A percentile compares a stretch with the other conserved stretches of the same genome.
phyloP scores from a whole-genome alignment of 1,140 invertebrate genomes.

The Aphidius gifuensis region DNA sequence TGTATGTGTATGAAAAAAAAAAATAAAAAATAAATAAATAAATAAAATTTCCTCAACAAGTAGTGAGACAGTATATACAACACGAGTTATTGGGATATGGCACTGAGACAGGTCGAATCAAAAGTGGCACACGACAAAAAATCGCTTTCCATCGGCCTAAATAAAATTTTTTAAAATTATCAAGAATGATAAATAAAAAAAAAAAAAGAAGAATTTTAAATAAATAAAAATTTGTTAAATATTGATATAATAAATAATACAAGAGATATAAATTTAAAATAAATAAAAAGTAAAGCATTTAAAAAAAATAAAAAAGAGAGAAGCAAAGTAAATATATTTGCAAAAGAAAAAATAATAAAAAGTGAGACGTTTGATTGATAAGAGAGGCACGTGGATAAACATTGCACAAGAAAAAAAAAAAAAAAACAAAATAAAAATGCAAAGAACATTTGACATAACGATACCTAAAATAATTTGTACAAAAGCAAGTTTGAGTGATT shows the following conservation, averaged over 20 bases:
- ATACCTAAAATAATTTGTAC: slow-evolving; percentile 46
- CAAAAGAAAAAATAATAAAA: too few species aligned
- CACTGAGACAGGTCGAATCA: slow-evolving; percentile 23
- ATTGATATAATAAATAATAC: not conserved
- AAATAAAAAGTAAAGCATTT: not conserved
- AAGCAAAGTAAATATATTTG: too few species aligned
- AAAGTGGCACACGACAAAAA: slow-evolving; percentile 17
- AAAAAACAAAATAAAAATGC: slow-evolving; percentile 32
- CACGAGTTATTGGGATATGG: not conserved
- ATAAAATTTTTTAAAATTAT: not conserved
- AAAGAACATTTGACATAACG: slow-evolving; percentile 37
- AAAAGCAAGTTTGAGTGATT: slow-evolving; percentile 38
- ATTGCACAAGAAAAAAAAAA: not conserved
- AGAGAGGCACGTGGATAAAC: not conserved
- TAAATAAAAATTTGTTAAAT: too few species aligned
- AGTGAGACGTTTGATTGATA: not conserved
- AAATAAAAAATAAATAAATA: not conserved
- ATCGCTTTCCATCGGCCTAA: slow-evolving; percentile 13
- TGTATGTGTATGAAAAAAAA: not conserved
- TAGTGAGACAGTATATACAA: not conserved
- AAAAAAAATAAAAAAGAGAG: too few species aligned
- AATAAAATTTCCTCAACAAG: not conserved
- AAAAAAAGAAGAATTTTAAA: too few species aligned
- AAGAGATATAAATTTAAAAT: not conserved
- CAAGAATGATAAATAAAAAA: not conserved